phyloP scores from a whole-genome alignment of 2,797 vertebrate genomes.

The Phalloptychus januarius region DNA sequence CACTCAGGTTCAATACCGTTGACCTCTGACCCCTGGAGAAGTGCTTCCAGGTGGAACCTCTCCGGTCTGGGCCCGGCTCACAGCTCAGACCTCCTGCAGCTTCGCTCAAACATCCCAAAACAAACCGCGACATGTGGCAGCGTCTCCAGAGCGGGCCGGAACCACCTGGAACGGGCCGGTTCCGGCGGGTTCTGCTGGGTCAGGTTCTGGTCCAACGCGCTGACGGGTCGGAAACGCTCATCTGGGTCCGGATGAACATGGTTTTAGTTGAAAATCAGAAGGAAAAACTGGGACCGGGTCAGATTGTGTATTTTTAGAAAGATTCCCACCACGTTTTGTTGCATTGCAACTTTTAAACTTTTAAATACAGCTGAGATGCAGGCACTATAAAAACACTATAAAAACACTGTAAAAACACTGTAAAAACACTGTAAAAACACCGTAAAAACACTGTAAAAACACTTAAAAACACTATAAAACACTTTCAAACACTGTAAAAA shows the following conservation, averaged over 20 bases:
- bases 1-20: slow-evolving; percentile 80
- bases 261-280: background rate
- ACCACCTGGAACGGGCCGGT: too few species aligned
- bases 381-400: too few species aligned
- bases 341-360: background rate
- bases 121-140: slow-evolving; percentile 63
- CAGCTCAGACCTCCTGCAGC: slow-evolving; percentile 69
- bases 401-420: too few species aligned
- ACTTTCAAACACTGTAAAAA: too few species aligned
- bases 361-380: background rate
- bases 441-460: too few species aligned
- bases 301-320: background rate
- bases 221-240: background rate
- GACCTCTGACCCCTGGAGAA: slow-evolving; percentile 79
- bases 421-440: too few species aligned
- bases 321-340: background rate
- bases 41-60: slow-evolving; percentile 83
- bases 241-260: background rate
- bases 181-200: too few species aligned
- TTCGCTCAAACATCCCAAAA: slow-evolving; percentile 61
- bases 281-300: background rate
- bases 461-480: too few species aligned
- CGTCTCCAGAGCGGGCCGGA: slow-evolving; percentile 22
- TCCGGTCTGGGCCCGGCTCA: slow-evolving; percentile 54
- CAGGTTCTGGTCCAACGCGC: too few species aligned